A percentile compares a stretch with the other conserved stretches of the same genome.
Evolutionary conservation across 2,888 invertebrate species (phyloP).

Genomic region (Tuta absoluta): DNA sequence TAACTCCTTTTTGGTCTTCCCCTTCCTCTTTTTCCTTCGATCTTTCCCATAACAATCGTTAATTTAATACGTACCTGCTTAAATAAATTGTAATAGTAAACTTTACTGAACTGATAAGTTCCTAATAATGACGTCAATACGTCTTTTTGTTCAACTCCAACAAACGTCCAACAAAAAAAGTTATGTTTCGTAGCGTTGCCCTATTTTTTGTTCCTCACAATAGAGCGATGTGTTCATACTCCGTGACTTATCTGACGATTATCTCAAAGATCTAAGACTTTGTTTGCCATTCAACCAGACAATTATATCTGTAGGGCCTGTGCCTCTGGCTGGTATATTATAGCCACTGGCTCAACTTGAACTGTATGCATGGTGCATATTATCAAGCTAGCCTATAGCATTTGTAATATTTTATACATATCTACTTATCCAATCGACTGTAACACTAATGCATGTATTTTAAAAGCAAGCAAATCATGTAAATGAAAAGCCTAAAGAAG

Average conservation of each 20-base stretch:
- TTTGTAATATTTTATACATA: neutral
- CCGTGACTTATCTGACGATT: slow-evolving; percentile 7
- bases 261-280: neutral
- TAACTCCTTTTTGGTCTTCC: too few species aligned
- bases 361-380: neutral
- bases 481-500: too few species aligned
- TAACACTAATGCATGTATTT: too few species aligned
- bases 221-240: slow-evolving; percentile 22
- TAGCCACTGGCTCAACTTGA: neutral
- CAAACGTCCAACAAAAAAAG: neutral
- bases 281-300: neutral
- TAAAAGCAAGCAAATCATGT: too few species aligned
- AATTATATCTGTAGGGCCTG: slow-evolving; percentile 2
- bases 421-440: neutral
- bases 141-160: too few species aligned
- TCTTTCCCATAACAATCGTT: too few species aligned
- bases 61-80: too few species aligned
- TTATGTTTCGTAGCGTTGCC: neutral
- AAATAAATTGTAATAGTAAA: too few species aligned
- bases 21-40: too few species aligned
- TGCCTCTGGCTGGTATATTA: neutral
- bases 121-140: too few species aligned
- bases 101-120: too few species aligned
- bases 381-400: too few species aligned
- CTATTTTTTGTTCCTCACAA: slow-evolving; percentile 11